Conservation (phyloP, 2,888 invertebrate species). For the Macaria notata region DNA sequence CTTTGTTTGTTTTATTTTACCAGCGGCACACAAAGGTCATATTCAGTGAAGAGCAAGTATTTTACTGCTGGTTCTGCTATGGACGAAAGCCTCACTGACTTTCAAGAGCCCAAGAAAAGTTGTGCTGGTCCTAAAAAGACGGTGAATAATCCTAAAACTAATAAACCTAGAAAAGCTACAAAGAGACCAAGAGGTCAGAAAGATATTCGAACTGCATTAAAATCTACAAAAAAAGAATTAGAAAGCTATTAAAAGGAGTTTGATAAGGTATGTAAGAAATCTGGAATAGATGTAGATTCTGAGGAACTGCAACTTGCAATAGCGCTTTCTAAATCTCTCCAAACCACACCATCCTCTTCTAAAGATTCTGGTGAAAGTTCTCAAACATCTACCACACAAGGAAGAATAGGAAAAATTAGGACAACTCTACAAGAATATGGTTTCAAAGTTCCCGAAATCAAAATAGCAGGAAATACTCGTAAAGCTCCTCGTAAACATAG, state of each 20-base stretch:
- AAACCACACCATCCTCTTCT: conserved; percentile 29
- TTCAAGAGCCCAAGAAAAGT: conserved; percentile 59
- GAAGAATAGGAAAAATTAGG: conserved; percentile 64
- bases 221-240: conserved; percentile 61
- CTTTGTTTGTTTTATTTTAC: conserved; percentile 52
- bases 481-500: conserved; percentile 41
- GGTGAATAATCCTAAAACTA: conserved; percentile 33
- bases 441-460: conserved; percentile 72
- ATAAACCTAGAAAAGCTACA: conserved; percentile 44
- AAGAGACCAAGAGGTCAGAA: conserved; percentile 61
- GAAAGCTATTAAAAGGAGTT: conserved; percentile 65
- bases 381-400: conserved; percentile 45
- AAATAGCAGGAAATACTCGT: conserved; percentile 40
- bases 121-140: conserved; percentile 50
- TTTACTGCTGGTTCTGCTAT: conserved; percentile 54
- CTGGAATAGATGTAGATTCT: conserved; percentile 80
- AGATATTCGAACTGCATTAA: conserved; percentile 65
- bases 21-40: conserved; percentile 40
- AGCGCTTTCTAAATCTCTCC: conserved; percentile 84
- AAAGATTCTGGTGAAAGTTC: conserved; percentile 25
- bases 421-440: conserved; percentile 84
- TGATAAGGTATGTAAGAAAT: conserved; percentile 66
- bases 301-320: conserved; percentile 86
- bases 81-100: conserved; percentile 71
- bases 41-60: conserved; percentile 63